Evolutionary conservation across 2,113 vertebrate genomes (phyloP).

Genomic region (Zapus hudsonius): DNA sequence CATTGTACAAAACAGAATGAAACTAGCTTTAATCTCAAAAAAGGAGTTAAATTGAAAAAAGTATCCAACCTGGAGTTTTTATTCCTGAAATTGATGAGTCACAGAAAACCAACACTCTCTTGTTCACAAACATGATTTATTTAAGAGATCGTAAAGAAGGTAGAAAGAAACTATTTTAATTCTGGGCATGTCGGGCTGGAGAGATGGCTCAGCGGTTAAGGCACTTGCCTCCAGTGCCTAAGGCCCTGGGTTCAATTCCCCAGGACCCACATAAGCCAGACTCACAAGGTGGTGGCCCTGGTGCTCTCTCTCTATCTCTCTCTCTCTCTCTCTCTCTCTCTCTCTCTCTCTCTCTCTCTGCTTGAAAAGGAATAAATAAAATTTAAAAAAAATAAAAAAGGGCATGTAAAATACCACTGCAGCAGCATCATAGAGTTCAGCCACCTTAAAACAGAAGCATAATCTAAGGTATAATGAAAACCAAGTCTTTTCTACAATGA

Average conservation of each 20-base stretch:
- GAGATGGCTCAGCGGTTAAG: no score
- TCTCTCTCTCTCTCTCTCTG: no score
- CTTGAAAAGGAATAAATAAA: no score
- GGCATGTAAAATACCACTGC: neutral
- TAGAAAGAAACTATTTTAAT: constrained; percentile 21
- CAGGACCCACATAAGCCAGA: no score
- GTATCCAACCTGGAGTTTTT: neutral
- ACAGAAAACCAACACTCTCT: neutral
- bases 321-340: no score
- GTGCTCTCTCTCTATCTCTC: no score
- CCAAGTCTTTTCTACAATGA: neutral
- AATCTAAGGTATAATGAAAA: neutral
- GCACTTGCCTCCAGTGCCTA: no score
- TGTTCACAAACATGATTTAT: neutral
- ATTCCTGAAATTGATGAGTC: neutral
- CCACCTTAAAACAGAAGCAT: neutral
- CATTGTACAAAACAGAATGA: neutral
- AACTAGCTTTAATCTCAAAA: neutral
- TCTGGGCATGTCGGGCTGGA: no score
- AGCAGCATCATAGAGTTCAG: neutral
- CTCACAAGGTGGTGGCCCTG: no score
- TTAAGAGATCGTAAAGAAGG: neutral
- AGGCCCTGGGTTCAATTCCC: no score
- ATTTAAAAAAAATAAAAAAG: no score
- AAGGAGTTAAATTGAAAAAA: neutral